Conservation (phyloP, 2,113 vertebrate species). For the Myiozetetes cayanensis region DNA sequence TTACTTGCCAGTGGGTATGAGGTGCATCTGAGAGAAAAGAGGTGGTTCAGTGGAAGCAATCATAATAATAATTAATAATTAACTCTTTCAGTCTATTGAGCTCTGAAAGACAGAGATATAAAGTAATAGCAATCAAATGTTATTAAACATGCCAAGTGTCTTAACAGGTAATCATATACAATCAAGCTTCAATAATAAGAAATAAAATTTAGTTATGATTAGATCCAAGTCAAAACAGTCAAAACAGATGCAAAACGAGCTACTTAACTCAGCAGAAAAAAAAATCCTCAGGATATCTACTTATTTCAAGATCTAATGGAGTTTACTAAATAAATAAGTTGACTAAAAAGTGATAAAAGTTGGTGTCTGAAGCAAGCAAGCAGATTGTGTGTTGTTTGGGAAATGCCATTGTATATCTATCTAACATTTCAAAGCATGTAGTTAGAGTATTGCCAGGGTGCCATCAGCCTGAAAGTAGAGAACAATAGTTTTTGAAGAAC, state of each 20-base stretch:
- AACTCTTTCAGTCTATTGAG: conserved; percentile 22
- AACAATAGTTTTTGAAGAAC: not conserved
- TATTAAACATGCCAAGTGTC: conserved; percentile 25
- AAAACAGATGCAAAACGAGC: not conserved
- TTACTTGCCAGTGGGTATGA: not conserved
- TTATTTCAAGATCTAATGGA: not conserved
- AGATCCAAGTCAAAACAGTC: not conserved
- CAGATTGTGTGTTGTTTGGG: not conserved
- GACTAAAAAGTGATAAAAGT: conserved; percentile 5
- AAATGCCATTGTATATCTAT: not conserved
- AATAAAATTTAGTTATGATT: conserved; percentile 37
- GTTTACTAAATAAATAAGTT: not conserved
- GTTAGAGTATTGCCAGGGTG: not conserved
- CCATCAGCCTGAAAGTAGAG: not conserved
- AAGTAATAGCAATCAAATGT: conserved; percentile 37
- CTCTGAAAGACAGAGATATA: not conserved
- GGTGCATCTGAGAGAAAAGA: not conserved
- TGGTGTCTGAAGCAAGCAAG: not conserved
- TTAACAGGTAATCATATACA: conserved; percentile 33
- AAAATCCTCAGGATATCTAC: not conserved
- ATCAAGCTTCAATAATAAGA: conserved; percentile 37
- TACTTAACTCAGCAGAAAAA: not conserved
- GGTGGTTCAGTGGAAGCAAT: not conserved
- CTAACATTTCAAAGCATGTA: not conserved
- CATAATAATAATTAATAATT: not conserved